A percentile compares a stretch with the other conserved stretches of the same genome.
These are phyloP conservation scores for Cosmorhoe ocellata DNA, from an alignment of 2,888 invertebrate genomes.

Conservation along the genomic window DNA sequence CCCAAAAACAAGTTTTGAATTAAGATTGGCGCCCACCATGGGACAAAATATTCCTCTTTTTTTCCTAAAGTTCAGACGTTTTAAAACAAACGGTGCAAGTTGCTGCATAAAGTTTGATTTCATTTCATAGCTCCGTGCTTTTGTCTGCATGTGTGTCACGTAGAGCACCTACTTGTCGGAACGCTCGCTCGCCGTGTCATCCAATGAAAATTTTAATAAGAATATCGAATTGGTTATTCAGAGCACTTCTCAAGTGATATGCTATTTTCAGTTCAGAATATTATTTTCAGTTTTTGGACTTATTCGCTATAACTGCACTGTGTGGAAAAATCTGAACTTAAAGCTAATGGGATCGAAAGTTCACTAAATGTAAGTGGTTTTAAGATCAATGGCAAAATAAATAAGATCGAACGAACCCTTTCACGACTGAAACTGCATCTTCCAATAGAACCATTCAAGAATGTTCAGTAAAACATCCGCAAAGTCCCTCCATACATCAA, in stretches of 20 bases:
- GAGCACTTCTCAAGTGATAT: slow-evolving; percentile 3
- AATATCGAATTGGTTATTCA: slow-evolving; percentile 16
- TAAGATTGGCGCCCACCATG: slow-evolving; percentile 5
- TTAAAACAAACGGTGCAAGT: slow-evolving; percentile 2
- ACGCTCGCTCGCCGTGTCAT: slow-evolving; percentile 10
- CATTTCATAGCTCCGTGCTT: slow-evolving; percentile 7
- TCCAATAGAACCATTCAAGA: slow-evolving; percentile 25
- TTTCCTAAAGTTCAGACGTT: background rate
- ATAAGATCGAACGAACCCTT: slow-evolving; percentile 8
- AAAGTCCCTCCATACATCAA: slow-evolving; percentile 36
- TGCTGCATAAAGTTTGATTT: slow-evolving; percentile 8
- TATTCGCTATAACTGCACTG: no score
- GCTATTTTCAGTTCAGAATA: slow-evolving; percentile 3
- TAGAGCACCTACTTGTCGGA: slow-evolving; percentile 14
- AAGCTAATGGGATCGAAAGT: background rate
- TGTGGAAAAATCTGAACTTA: no score
- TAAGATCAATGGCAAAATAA: background rate
- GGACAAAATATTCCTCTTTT: no score
- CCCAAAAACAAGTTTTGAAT: background rate
- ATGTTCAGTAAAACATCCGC: slow-evolving; percentile 32
- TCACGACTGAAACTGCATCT: slow-evolving; percentile 15
- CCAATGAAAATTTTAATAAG: slow-evolving; percentile 14
- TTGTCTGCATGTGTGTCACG: slow-evolving; percentile 13
- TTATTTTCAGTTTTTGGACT: slow-evolving; percentile 2
- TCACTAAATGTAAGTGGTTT: background rate